Percentiles rank a stretch among this genome's conserved stretches.
Evolutionary conservation across 2,113 vertebrate species (phyloP).

Genomic region (Chiloscyllium plagiosum): DNA sequence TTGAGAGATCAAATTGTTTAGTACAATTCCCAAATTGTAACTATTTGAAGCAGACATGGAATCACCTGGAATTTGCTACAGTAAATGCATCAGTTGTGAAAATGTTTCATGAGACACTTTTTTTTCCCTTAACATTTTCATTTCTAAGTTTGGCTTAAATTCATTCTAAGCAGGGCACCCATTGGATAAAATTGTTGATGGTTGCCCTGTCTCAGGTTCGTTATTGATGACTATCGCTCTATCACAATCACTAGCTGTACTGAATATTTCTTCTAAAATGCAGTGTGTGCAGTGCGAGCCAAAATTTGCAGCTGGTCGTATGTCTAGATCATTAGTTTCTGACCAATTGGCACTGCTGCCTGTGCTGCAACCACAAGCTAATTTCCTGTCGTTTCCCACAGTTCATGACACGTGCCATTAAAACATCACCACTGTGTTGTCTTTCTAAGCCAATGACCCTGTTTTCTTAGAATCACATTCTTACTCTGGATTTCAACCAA

Average conservation of each 20-base stretch:
- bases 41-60: neutral
- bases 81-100: neutral
- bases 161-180: neutral
- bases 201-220: neutral
- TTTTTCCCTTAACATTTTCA: neutral
- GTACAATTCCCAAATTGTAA: neutral
- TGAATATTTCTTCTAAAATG: constrained; percentile 3
- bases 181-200: neutral
- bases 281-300: neutral
- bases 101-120: neutral
- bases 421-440: neutral
- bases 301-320: constrained; percentile 21
- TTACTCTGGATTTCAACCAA: neutral
- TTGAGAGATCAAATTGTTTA: neutral
- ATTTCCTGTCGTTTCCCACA: constrained; percentile 14
- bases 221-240: neutral
- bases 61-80: neutral
- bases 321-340: neutral
- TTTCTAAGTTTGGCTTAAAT: neutral
- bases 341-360: neutral
- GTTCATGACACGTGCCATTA: neutral
- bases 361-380: neutral
- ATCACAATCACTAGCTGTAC: neutral
- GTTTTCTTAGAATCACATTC: neutral
- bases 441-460: neutral